Base-by-base conservation (phyloP, 2,888 invertebrate genomes). In the Taenaris catops region DNA sequence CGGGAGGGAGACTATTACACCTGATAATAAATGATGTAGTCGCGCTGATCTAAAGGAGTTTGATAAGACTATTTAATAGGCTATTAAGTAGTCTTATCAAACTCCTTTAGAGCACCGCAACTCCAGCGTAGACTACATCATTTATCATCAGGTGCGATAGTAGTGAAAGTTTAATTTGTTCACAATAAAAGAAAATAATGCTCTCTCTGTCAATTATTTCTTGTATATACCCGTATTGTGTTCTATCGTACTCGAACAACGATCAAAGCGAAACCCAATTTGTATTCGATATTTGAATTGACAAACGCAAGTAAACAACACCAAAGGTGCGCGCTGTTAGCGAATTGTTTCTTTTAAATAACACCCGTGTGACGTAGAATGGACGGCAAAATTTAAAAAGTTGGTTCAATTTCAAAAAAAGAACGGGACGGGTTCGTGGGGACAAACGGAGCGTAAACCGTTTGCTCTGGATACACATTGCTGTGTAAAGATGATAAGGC, bases 271-370 rank as follows among this genome's bases (percentile, higher is more conserved):
- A 19, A 34, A 40, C 26, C 17, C 43, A 24, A 44, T 37, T 40
- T 24, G 27, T 12, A 17, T 27, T 24, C 27, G 27, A 31, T 31
- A 36, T 31, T 27, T 26, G 35, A 43, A 41, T 41, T 36, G 38
- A 25, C 32, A 34, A 42, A 41, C 38, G 34, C 29, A 60, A 61
- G 61, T 56, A 61, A 57, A 53, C 53, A 53, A 53, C 50, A 55
- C 50, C 56, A 57, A 41, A 74, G 68, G 71, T 71, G 69, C 63
- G 27, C 34, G 20, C 28, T 25, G 36, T 39, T 25, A 27, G 34
- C 32, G 29, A 42, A 38, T 38, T 39, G 38, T 48, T 46, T 26
- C 34, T 32, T 43, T 49, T 46, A 46, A 46, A 34, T 41, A 38
- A 41, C 44, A 33, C 19, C 20, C 46, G 31, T 28, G 41, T 44